Evolutionary conservation across 1,140 invertebrate genomes (phyloP), one percentile per base, ranked within the genome.

Genomic region (Drosophila trapezifrons): DNA sequence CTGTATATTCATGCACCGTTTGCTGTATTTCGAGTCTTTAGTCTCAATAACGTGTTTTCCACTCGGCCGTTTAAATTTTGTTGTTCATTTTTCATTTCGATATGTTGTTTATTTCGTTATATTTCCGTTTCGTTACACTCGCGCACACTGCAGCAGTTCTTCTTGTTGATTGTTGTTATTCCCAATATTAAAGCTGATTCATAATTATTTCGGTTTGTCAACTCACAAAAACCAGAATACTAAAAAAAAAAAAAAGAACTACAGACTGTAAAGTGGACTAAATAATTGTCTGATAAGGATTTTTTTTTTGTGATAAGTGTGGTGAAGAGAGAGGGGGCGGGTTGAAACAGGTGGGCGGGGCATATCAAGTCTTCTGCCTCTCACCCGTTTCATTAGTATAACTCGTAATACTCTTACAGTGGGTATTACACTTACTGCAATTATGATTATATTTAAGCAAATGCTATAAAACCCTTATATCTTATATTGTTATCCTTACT

Each of bases 131-230:
- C 38, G 71, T 76, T 78, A 75, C 69, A 79, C 71, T 57, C 59
- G 51, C 54, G 27, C 49, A 29, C n/a, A 51, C 47, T 52, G 49
- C 29, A 52, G 49, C 49, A 20, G 12, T 52, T 52, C 29, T 52
- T 35, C 22, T 25, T 25, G 27, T 38, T 76, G 51, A 46, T 27
- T 62, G 38, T 58, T 47, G 18, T 59, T 37, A 67, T 54, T 46
- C 43, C 17, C 52, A 54, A 43, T 75, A 56, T 75, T 58, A 35
- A 62, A 65, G 75, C 79, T 86, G 82, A 87, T 86, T 86, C 82
- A 86, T 82, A 86, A 86, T 87, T 86, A 82, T 87, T 86, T 83
- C 65, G 67, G 83, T 73, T 63, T 62, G 64, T 66, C 76, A 69
- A 78, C 59, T 70, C 67, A 70, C 35, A 37, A 71, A 59, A 58